Evolutionary conservation across 2,113 vertebrate genomes (phyloP), one percentile per base, ranked within the genome.

Genomic region (Scomber colias): DNA sequence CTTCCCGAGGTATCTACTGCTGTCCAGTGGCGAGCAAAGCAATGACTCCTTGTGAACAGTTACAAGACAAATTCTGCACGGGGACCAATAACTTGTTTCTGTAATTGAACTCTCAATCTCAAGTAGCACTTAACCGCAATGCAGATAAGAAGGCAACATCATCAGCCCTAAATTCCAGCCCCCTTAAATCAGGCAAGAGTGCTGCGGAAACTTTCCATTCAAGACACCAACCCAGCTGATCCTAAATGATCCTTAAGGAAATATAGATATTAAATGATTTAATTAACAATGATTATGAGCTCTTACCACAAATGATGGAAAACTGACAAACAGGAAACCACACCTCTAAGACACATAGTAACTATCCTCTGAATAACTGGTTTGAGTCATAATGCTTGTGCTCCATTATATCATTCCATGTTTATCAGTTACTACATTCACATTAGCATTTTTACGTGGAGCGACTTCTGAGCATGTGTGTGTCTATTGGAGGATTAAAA

Each of bases 71-170:
- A 5, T 60, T 75, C 56, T 16, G 21, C 27, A 45, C 24, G 56
- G 27, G 15, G 21, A 40, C 6, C 13, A 17, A 46, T 30, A 51
- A 46, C 24, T 24, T 21, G 16, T 59, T 2, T 11, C 35, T 27
- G 17, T 21, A 31, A 77, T 35, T n/a, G 16, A 62, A 70, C 7
- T 40, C 35, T 1, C 2, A 12, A 31, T 62, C 21, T 61, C 24
- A 66, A 75, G 53, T 24, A 59, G 11, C 65, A 69, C 19, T 71
- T 65, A 49, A n/a, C 30, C 51, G 53, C 27, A 49, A 9, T 19
- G 50, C 15, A 76, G 63, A 51, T 59, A 59, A 51, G 57, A 51
- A 5, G 12, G 12, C 0, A 1, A 54, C 44, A 46, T 70, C 27
- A 27, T 44, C 51, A 40, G 27, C 27, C 12, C 4, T 35, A 64